phyloP scores from a whole-genome alignment of 2,113 vertebrate genomes.

The Corvus moneduloides region DNA sequence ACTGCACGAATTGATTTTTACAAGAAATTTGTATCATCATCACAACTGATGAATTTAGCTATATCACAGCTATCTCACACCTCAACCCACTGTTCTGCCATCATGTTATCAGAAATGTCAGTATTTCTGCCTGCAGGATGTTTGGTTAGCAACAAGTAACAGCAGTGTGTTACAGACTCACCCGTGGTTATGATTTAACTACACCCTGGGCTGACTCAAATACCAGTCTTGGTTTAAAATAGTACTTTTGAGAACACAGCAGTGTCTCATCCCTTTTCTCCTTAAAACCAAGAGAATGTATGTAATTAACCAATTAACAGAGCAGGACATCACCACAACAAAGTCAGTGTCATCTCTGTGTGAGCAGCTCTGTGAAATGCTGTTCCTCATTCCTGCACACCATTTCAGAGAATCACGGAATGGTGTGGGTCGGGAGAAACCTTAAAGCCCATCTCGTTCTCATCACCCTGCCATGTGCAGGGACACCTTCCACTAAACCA shows the following conservation, averaged over 20 bases:
- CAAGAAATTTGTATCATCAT: not conserved
- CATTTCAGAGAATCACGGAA: not conserved
- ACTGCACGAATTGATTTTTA: accelerated
- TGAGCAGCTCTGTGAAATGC: not conserved
- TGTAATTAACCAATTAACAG: not conserved
- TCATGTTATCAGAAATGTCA: not conserved
- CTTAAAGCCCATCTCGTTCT: not conserved
- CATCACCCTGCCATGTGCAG: not conserved
- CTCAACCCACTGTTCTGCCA: not conserved
- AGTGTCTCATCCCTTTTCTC: not conserved
- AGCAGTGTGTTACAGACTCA: not conserved
- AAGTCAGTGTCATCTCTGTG: accelerated
- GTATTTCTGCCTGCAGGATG: not conserved
- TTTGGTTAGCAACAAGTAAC: not conserved
- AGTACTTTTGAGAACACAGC: not conserved
- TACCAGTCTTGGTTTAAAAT: not conserved
- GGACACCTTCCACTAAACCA: not conserved
- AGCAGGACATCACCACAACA: too few species aligned
- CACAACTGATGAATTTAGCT: not conserved
- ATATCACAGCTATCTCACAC: not conserved
- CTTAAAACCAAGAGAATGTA: not conserved
- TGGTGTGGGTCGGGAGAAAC: not conserved
- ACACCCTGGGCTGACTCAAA: accelerated
- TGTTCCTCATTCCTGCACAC: not conserved
- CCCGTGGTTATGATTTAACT: not conserved